Base-by-base conservation (phyloP, 2,797 vertebrate genomes). In the Corythornis leucogaster region DNA sequence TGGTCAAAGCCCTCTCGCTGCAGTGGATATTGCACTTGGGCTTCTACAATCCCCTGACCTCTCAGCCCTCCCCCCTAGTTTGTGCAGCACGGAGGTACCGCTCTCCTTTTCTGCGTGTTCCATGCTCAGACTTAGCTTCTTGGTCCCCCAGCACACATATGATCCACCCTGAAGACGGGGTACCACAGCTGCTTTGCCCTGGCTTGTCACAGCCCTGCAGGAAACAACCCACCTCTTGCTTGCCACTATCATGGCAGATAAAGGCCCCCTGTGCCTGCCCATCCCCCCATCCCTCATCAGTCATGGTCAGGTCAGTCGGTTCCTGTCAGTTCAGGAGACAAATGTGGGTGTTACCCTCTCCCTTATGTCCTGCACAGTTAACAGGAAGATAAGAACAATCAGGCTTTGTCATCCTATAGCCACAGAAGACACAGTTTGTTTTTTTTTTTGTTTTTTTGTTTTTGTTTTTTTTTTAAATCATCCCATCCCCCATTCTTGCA, bases 131-230 rank as follows among this genome's bases (percentile, higher is more conserved):
- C 20, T 13, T 0, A 0, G 33, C 20, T 42, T 19, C 74, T 58
- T 31, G 12, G 9, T 64, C 3, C 8, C 17, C 6, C 5, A 0
- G 20, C 28, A 26, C 15, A 16, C 0, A 1, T 26, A 7, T 0
- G 0, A 0, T 5, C 8, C 22, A 38, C 22, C 17, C 8, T 31
- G 7, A 50, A 25, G 12, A 17, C 8, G 3, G 2, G 6, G 7
- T 26, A 26, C 3, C 3, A 11, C 26, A 14, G 33, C 26, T 55
- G n/a, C 26, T 46, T 10, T 24, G 16, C 6, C 2, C 2, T 50
- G 38, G 38, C 62, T 30, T 11, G 24, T 35, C 46, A 33, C 26
- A 75, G 54, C 11, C 33, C 12, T 43, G 15, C 8, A 26, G n/a
- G 35, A 9, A 46, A 26, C 21, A 21, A 3, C 0, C 3, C 10